A percentile compares a stretch with the other conserved stretches of the same genome.
These are phyloP conservation scores for Eulacestoma nigropectus DNA, from an alignment of 2,113 vertebrate species.

Conservation along the genomic window DNA sequence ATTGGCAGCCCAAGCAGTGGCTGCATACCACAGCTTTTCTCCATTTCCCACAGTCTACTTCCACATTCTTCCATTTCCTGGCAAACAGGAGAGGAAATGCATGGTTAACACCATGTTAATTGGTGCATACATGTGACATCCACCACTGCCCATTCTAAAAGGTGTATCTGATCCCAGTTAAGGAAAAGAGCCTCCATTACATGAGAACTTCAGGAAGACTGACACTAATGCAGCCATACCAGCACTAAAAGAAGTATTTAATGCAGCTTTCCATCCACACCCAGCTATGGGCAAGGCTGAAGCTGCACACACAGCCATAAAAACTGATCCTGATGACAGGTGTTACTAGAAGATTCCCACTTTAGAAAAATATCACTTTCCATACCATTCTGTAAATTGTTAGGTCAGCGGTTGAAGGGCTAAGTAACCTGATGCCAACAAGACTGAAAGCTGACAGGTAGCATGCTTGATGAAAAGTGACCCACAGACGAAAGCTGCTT, in stretches of 20 bases:
- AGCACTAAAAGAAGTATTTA: background rate
- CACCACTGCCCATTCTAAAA: background rate
- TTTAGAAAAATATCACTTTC: background rate
- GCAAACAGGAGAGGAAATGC: background rate
- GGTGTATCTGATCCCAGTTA: background rate
- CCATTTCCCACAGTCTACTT: background rate
- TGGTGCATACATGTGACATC: background rate
- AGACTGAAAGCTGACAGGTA: background rate
- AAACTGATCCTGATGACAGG: background rate
- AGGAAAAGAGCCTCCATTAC: background rate
- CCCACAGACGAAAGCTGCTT: background rate
- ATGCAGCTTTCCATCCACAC: background rate
- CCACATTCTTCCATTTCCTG: background rate
- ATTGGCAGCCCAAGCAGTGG: background rate
- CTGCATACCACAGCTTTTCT: background rate
- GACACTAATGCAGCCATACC: background rate
- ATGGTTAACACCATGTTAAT: fast-evolving
- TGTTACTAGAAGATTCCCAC: background rate
- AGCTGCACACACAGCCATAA: background rate
- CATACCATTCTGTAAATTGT: background rate
- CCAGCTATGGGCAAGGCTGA: background rate
- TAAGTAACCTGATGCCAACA: background rate
- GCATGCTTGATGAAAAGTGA: background rate
- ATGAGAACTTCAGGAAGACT: background rate
- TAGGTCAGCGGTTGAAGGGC: background rate